Base-by-base conservation (phyloP, 2,113 vertebrate genomes). In the Varanus komodoensis region DNA sequence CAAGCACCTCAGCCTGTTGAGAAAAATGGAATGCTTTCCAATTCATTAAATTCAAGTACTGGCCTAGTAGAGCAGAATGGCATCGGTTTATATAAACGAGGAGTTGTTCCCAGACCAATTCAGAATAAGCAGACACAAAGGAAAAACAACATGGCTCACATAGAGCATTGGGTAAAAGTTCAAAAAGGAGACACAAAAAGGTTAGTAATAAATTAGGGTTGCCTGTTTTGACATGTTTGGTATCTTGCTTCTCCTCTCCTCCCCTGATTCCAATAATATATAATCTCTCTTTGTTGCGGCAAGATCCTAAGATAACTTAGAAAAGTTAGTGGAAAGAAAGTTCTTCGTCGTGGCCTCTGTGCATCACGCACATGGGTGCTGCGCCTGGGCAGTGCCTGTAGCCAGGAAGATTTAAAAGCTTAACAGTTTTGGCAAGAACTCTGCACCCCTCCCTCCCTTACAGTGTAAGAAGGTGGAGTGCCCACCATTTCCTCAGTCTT, bases 141-240 rank as follows among this genome's bases (percentile, higher is more conserved):
- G 94, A 99, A 98, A 96, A 99, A 97, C 85, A 97, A 97, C 14
- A 95, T 99, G 97, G 97, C 98, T 95, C 99, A 99, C 92, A 98
- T 98, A 96, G 98, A 99, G 92, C 98, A 99, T 89, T 99, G 99
- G 99, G 98, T 99, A 38, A 99, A 99, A 95, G 97, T 98, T 92
- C 99, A 98, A 92, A 99, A 99, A 97, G 98, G 97, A 81, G 98
- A 99, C 0, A 89, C 97, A 29, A 98, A 97, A 94, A 99, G 99
- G 99, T 99, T 89, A 98, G 98, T 98, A 67, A 83, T 1, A 84
- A 23, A 52, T 57, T 77, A 1, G 1, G 82, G 19, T 29, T 52
- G 64, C 50, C 54, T 82, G 73, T 29, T 81, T 32, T 54, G 1
- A 69, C 11, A 38, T 34, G 5, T 79, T 81, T 69, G 32, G n/a